phyloP scores from a whole-genome alignment of 2,888 invertebrate species.

The Blastobasis lacticolella region DNA sequence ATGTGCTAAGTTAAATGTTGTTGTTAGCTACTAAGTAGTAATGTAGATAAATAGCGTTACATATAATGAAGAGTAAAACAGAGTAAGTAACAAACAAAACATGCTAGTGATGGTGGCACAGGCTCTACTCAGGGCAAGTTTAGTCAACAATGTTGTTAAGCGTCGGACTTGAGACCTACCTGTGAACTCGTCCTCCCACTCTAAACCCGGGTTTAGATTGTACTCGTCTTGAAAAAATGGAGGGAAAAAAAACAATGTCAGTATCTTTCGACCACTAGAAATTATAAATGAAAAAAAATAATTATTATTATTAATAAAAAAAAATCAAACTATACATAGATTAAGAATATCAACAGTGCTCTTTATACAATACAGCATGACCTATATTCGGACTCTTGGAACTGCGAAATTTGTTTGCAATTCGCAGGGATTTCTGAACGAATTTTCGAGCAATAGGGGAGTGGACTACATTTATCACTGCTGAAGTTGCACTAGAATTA shows the following conservation, averaged over 20 bases:
- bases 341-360: slow-evolving; percentile 61
- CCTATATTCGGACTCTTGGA: slow-evolving; percentile 22
- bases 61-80: slow-evolving; percentile 28
- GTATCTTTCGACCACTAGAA: slow-evolving; percentile 67
- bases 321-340: slow-evolving; percentile 63
- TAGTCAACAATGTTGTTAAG: slow-evolving; percentile 60
- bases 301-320: slow-evolving; percentile 29
- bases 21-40: slow-evolving; percentile 43
- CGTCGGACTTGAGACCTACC: slow-evolving; percentile 86
- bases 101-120: slow-evolving; percentile 68
- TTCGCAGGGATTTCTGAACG: too few species aligned
- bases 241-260: slow-evolving; percentile 74
- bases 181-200: slow-evolving; percentile 99
- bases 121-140: slow-evolving; percentile 67
- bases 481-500: too few species aligned
- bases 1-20: slow-evolving; percentile 38
- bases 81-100: slow-evolving; percentile 48
- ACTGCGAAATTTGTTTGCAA: too few species aligned
- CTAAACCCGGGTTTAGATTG: slow-evolving; percentile 99
- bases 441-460: too few species aligned
- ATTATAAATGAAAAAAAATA: slow-evolving; percentile 29
- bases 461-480: too few species aligned
- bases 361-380: slow-evolving; percentile 61
- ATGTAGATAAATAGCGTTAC: slow-evolving; percentile 44
- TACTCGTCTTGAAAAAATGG: slow-evolving; percentile 95